Evolutionary conservation across 2,888 invertebrate species (phyloP).

Genomic region (Peribatodes rhomboidaria): DNA sequence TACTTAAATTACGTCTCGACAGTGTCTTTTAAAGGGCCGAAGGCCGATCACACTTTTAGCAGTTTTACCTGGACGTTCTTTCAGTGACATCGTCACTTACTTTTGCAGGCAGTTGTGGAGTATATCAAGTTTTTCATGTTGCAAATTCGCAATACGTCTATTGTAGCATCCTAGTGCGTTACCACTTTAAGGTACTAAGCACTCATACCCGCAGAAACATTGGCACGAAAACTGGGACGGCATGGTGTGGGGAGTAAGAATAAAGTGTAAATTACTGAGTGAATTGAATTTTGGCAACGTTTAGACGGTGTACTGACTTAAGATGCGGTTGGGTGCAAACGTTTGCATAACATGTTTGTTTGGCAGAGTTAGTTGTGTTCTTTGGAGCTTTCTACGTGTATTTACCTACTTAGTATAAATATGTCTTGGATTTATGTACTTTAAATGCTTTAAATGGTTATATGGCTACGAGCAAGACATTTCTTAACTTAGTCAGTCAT

Average conservation of each 20-base stretch:
- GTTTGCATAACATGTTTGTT: conserved; percentile 4
- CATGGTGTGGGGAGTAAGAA: conserved; percentile 15
- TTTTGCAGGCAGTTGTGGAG: too few species aligned
- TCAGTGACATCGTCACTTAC: neutral
- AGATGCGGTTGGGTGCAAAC: neutral
- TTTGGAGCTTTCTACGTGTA: neutral
- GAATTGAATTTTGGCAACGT: conserved; percentile 35
- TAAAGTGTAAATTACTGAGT: conserved; percentile 32
- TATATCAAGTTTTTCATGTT: neutral
- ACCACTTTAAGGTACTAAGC: conserved; percentile 12
- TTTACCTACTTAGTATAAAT: neutral
- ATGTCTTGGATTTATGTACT: neutral
- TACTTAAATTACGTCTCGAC: too few species aligned
- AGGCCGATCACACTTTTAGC: too few species aligned
- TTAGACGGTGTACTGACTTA: conserved; percentile 6
- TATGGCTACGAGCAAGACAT: too few species aligned
- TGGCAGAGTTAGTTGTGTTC: neutral
- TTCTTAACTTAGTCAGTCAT: too few species aligned
- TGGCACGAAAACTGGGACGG: conserved; percentile 30
- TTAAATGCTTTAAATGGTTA: too few species aligned
- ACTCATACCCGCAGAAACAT: conserved; percentile 30
- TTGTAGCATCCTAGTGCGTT: neutral
- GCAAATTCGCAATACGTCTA: neutral
- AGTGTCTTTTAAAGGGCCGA: too few species aligned
- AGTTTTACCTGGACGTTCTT: too few species aligned